Evolutionary conservation across 2,888 invertebrate genomes (phyloP), one percentile per base, ranked within the genome.

Genomic region (Drosophila pullipes): DNA sequence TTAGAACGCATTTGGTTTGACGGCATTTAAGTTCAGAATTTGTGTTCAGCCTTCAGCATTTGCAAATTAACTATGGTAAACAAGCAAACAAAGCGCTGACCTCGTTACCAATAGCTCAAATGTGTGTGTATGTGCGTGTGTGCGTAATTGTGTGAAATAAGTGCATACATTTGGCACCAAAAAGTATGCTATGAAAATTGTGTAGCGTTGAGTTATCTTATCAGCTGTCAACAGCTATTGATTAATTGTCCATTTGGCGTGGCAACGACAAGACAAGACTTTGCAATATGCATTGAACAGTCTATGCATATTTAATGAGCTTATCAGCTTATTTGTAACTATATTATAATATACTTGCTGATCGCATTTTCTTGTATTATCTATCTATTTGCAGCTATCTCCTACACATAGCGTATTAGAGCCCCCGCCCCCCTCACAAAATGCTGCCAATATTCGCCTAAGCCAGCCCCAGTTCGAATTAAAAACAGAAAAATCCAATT

Each of bases 31-130:
- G 82, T 76, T 73, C 65, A 62, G 59, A 76, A 74, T 55, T 53
- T 69, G 53, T 57, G 73, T 44, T 35, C 63, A 79, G 76, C 86
- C 89, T 89, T 91, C 78, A 76, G 76, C 66, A 71, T 67, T 82
- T 90, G 85, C 81, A 89, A 89, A 87, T 91, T 87, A 85, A 83
- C 75, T 75, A 66, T 69, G 81, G 82, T 81, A 88, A 85, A 90
- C 85, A 76, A 76, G 55, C 58, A 61, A 57, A 16, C 33, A 61
- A 44, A 16, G 31, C 33, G 41, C 22, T 74, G 82, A 61, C 76
- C 82, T 78, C 64, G 64, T 64, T 60, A 41, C 39, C 57, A 64
- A 58, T 53, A 18, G 41, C 7, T 1, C 22, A 35, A 28, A 33
- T 10, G 7, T 25, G 39, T 33, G 18, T 16, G 11, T n/a, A 7